Base-by-base conservation (phyloP, 2,113 vertebrate species). In the Brachyhypopomus occidentalis region DNA sequence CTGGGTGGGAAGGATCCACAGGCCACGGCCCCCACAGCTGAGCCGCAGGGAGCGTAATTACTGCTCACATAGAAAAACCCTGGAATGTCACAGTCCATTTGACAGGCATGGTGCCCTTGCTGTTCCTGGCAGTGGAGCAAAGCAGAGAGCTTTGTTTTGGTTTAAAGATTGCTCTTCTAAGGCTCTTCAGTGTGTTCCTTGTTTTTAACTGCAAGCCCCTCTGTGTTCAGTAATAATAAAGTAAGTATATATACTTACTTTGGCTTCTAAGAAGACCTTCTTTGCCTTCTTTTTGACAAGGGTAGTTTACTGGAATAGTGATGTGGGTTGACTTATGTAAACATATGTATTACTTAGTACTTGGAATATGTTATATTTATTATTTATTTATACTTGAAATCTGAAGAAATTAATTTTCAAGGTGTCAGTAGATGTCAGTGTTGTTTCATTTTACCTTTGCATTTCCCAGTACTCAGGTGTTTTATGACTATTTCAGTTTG, bases 1-100 rank as follows among this genome's bases (percentile, higher is more conserved):
- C 90, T 83, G 74, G 89, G 88, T 86, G 81, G 86, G 86, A 89
- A 85, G 83, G 86, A 83, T 72, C 72, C 84, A 88, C 84, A 85
- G 80, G 86, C 74, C 55, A 22, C 56, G 11, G 48, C 78, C 38
- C 79, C 72, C 17, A 59, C 45, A 59, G 59, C 73, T 72, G 80
- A 83, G 75, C 58, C 9, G 7, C 55, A 75, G 89, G 89, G 88
- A 90, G 88, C 86, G 87, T 88, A 87, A 90, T 90, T 90, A 88
- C 81, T 60, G 85, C 77, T 83, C 78, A 84, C 86, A 69, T 73
- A 86, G 87, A 91, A 92, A 91, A 84, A 71, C 80, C 67, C 79
- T 87, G 91, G 84, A 93, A 92, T 92, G 89, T 84, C 87, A 80
- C 85, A 88, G 87, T 85, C 87, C 84, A 80, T 87, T 88, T 86